These are phyloP conservation scores for Xenopus borealis DNA, from an alignment of 2,113 vertebrate genomes.

Conservation along the genomic window DNA sequence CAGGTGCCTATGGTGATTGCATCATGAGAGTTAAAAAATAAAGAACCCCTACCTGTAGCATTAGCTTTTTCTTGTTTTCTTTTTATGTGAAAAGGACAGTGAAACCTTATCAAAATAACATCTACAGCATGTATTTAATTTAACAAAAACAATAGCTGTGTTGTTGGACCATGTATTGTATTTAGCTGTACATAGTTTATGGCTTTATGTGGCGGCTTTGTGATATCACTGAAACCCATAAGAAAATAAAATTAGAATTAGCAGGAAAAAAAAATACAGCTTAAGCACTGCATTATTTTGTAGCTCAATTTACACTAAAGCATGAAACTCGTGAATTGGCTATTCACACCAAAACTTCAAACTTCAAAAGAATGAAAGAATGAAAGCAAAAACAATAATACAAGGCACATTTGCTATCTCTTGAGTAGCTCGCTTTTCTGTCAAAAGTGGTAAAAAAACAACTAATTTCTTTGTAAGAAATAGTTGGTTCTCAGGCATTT, in stretches of 20 bases:
- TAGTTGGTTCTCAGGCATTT: too few species aligned
- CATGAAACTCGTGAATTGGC: not conserved
- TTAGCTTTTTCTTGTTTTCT: not conserved
- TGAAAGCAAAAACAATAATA: not conserved
- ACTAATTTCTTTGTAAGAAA: too few species aligned
- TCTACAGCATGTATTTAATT: not conserved
- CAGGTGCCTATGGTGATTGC: not conserved
- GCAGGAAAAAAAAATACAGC: not conserved
- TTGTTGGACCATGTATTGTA: too few species aligned
- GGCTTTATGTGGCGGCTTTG: not conserved
- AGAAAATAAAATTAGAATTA: not conserved
- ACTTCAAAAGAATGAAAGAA: not conserved
- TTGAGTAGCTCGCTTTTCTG: too few species aligned
- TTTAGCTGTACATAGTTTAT: too few species aligned
- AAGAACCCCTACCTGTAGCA: too few species aligned
- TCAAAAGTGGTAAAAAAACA: too few species aligned
- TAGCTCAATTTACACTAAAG: not conserved
- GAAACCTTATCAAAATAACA: not conserved
- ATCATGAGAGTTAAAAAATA: not conserved
- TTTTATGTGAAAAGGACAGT: too few species aligned
- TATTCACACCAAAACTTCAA: conserved; percentile 5
- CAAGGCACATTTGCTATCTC: too few species aligned
- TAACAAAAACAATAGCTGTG: not conserved
- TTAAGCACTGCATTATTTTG: conserved; percentile 1
- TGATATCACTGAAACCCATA: not conserved